phyloP scores from a whole-genome alignment of 2,797 vertebrate genomes.

The Typhlichthys subterraneus region DNA sequence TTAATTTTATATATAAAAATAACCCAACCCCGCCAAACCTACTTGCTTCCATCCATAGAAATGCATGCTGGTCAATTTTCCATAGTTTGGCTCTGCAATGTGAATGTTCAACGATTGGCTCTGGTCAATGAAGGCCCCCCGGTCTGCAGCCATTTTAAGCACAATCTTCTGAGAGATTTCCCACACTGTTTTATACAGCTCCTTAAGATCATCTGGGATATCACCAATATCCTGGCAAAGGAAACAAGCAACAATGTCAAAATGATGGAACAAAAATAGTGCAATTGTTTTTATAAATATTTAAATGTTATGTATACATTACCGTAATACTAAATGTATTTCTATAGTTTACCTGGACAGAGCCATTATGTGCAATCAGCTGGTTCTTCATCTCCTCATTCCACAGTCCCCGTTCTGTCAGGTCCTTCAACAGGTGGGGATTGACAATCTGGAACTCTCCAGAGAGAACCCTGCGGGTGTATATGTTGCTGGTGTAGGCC shows the following conservation, averaged over 20 bases:
- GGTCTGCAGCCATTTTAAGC: conserved; percentile 95
- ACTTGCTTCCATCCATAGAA: conserved; percentile 98
- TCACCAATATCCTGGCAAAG: conserved; percentile 79
- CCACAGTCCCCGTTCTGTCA: conserved; percentile 93
- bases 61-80: conserved; percentile 99
- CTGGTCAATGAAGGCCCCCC: conserved; percentile 96
- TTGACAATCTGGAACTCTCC: conserved; percentile 99
- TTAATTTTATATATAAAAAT: neutral
- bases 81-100: conserved; percentile 96
- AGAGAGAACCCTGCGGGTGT: conserved; percentile 94
- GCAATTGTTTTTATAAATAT: no score
- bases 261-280: neutral
- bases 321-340: neutral
- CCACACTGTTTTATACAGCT: conserved; percentile 97
- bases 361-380: conserved; percentile 92
- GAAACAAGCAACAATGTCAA: neutral
- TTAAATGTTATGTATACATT: no score
- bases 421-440: conserved; percentile 94
- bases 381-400: conserved; percentile 98
- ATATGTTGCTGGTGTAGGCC: conserved; percentile 98
- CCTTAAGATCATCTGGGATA: conserved; percentile 90
- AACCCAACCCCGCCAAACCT: conserved; percentile 2
- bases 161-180: conserved; percentile 95
- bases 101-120: conserved; percentile 99
- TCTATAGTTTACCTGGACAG: conserved; percentile 84